A percentile compares a stretch with the other conserved stretches of the same genome.
phyloP scores from a whole-genome alignment of 1,140 invertebrate genomes.

The Anastrepha obliqua region DNA sequence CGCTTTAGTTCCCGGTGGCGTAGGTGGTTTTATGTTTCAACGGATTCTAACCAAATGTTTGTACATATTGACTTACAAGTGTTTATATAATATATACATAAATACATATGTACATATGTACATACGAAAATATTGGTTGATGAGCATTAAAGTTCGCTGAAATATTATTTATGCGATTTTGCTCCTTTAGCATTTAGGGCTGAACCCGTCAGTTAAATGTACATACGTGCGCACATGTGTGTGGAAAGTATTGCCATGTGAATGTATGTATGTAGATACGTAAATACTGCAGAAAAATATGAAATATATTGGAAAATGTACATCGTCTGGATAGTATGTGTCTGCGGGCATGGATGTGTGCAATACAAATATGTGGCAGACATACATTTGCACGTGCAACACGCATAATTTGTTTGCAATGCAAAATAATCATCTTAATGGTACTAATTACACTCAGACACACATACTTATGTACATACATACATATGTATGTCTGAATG shows the following conservation, averaged over 20 bases:
- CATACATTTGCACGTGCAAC: too few relatives aligned
- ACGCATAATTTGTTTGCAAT: too few relatives aligned
- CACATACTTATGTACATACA: too few relatives aligned
- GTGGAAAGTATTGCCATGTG: not conserved
- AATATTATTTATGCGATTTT: not conserved
- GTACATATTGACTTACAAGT: not conserved
- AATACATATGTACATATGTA: not conserved
- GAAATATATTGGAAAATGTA: not conserved
- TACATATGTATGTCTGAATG: too few relatives aligned
- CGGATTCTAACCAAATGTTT: not conserved
- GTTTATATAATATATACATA: not conserved
- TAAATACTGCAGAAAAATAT: not conserved
- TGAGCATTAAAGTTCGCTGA: not conserved
- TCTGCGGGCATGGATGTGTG: too few relatives aligned
- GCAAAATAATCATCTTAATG: too few relatives aligned
- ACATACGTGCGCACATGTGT: not conserved
- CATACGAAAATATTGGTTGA: constrained; percentile 9
- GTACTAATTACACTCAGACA: too few relatives aligned
- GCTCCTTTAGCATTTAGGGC: not conserved
- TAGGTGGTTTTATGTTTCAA: not conserved
- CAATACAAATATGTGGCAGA: too few relatives aligned
- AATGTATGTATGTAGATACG: not conserved
- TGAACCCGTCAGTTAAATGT: not conserved
- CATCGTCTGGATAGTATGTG: not conserved
- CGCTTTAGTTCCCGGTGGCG: not conserved